These are phyloP conservation scores for Procambarus virginalis DNA, from an alignment of 1,140 invertebrate genomes.

Conservation along the genomic window DNA sequence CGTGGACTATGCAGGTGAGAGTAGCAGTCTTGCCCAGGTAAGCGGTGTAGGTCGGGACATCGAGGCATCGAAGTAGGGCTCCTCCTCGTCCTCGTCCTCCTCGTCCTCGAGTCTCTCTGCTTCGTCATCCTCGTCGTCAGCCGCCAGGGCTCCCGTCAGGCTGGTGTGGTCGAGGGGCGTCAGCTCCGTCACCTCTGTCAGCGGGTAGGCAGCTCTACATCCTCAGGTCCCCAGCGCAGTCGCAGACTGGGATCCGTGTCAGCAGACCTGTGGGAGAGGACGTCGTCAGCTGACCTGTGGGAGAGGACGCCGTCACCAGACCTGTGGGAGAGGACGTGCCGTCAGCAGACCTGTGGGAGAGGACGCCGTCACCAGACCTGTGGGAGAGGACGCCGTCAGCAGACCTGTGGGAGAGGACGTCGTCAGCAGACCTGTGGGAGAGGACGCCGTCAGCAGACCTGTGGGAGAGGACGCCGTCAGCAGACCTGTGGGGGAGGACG, in stretches of 20 bases:
- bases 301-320: not conserved
- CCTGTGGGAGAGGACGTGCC: not conserved
- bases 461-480: not conserved
- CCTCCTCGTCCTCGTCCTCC: slow-evolving; percentile 51
- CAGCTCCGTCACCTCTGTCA: slow-evolving; percentile 11
- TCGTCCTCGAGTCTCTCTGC: slow-evolving; percentile 32
- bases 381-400: too few species aligned
- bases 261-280: not conserved
- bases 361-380: not conserved
- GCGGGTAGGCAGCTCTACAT: slow-evolving; percentile 34
- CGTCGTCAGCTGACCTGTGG: not conserved
- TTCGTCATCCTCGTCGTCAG: slow-evolving; percentile 20
- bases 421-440: not conserved
- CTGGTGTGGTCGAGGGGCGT: slow-evolving; percentile 20
- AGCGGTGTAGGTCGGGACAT: slow-evolving; percentile 65
- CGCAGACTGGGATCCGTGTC: slow-evolving; percentile 13
- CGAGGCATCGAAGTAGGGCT: slow-evolving; percentile 65
- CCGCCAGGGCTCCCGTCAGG: slow-evolving; percentile 22
- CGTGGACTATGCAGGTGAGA: slow-evolving; percentile 67
- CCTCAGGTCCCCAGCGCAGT: slow-evolving; percentile 39
- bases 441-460: not conserved
- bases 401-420: too few species aligned
- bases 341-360: not conserved
- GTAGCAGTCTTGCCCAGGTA: slow-evolving; percentile 68
- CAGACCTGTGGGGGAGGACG: not conserved